Conservation (phyloP, 2,797 vertebrate genomes). For the Emydoidea blandingii region DNA sequence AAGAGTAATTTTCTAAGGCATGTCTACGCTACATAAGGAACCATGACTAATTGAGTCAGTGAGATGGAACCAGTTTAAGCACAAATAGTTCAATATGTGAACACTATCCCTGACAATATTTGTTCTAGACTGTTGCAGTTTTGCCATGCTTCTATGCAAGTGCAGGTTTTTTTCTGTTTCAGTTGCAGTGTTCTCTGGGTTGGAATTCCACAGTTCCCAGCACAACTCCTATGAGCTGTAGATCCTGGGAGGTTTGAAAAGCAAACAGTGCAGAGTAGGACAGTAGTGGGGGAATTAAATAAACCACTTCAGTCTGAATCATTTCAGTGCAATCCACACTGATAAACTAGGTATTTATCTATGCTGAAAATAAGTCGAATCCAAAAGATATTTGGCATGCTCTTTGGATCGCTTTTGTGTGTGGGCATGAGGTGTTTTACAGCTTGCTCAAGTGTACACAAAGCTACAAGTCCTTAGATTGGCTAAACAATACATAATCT, state of each 20-base stretch:
- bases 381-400: not conserved
- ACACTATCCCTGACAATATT: not conserved
- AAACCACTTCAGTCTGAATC: not conserved
- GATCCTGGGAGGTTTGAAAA: not conserved
- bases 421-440: not conserved
- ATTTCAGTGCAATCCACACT: not conserved
- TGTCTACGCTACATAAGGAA: slow-evolving; percentile 15
- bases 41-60: slow-evolving; percentile 23
- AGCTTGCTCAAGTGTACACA: rapidly evolving
- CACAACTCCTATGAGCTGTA: not conserved
- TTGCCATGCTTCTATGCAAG: not conserved
- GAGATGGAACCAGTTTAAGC: slow-evolving; percentile 21
- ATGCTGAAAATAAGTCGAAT: not conserved
- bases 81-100: not conserved
- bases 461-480: not conserved
- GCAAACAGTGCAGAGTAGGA: not conserved
- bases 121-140: not conserved
- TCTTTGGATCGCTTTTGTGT: not conserved
- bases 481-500: too few relatives aligned
- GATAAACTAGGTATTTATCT: not conserved
- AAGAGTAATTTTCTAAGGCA: slow-evolving; percentile 14
- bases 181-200: not conserved
- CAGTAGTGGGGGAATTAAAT: not conserved
- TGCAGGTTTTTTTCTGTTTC: not conserved
- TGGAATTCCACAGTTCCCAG: not conserved